These are phyloP conservation scores for Thamnaconus septentrionalis DNA, from an alignment of 2,113 vertebrate genomes.

Conservation along the genomic window DNA sequence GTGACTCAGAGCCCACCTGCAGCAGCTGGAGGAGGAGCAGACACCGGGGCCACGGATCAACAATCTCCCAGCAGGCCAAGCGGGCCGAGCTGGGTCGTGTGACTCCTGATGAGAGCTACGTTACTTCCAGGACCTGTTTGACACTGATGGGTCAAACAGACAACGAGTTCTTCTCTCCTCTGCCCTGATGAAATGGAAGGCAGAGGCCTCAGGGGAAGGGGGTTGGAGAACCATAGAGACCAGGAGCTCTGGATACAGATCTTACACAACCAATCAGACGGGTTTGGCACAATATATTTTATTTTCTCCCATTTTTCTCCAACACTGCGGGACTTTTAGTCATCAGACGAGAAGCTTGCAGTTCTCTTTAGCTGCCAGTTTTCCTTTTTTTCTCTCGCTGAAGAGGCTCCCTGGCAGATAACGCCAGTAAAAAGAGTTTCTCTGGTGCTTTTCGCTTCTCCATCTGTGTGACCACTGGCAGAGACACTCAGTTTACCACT, in stretches of 20 bases:
- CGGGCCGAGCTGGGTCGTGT: constrained; percentile 19
- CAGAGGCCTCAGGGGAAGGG: constrained; percentile 7
- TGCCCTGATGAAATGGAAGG: constrained; percentile 20
- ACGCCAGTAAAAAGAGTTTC: constrained; percentile 54
- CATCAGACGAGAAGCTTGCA: constrained; percentile 14
- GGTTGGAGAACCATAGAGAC: neutral
- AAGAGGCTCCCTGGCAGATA: constrained; percentile 44
- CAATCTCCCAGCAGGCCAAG: constrained; percentile 61
- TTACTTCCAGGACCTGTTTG: constrained; percentile 44
- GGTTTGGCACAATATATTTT: neutral
- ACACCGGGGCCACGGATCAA: constrained; percentile 20
- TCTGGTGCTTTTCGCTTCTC: constrained; percentile 22
- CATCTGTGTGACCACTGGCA: too few relatives aligned
- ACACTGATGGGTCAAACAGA: constrained; percentile 15
- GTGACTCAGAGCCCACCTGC: constrained; percentile 52
- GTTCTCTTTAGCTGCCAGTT: constrained; percentile 9
- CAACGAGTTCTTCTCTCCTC: constrained; percentile 34
- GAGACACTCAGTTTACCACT: too few relatives aligned
- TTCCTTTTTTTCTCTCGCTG: constrained; percentile 21
- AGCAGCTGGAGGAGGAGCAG: constrained; percentile 8
- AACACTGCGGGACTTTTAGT: constrained; percentile 16
- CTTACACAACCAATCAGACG: constrained; percentile 12
- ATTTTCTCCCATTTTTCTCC: neutral
- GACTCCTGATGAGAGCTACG: constrained; percentile 51
- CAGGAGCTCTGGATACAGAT: constrained; percentile 26